A percentile compares a stretch with the other conserved stretches of the same genome.
Evolutionary conservation across 92 coral and sea anemone species (phyloP).

Genomic region (Actinernus sp.): DNA sequence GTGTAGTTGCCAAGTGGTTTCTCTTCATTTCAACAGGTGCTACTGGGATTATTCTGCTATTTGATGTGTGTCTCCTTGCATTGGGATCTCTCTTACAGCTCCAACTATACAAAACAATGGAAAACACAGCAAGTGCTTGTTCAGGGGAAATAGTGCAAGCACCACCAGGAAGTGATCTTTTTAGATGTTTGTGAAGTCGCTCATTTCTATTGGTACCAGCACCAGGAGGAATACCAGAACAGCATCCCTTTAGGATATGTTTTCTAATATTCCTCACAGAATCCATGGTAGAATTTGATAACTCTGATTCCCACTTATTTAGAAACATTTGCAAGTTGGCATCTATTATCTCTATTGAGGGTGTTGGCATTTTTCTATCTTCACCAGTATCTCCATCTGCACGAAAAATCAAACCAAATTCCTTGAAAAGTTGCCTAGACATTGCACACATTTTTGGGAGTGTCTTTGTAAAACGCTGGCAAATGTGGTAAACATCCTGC

Average conservation of each 20-base stretch:
- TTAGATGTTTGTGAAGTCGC: slow-evolving; percentile 56
- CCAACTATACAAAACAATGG: slow-evolving; percentile 52
- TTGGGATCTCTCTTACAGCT: slow-evolving; percentile 35
- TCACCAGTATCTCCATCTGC: slow-evolving; percentile 53
- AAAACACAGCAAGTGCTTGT: slow-evolving; percentile 60
- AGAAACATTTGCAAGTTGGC: slow-evolving; percentile 41
- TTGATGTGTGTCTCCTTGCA: slow-evolving; percentile 27
- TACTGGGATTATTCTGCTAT: slow-evolving; percentile 41
- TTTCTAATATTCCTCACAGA: slow-evolving; percentile 7
- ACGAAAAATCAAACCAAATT: slow-evolving; percentile 61
- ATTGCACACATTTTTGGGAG: slow-evolving; percentile 39
- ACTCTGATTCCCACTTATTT: neutral
- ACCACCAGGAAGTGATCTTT: slow-evolving; percentile 55
- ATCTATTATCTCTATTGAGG: slow-evolving; percentile 8
- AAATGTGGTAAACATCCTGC: slow-evolving; percentile 58
- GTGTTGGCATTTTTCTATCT: slow-evolving; percentile 32
- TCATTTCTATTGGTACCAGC: slow-evolving; percentile 60
- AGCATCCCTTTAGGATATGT: slow-evolving; percentile 42
- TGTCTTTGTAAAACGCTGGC: slow-evolving; percentile 53
- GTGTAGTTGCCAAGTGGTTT: neutral
- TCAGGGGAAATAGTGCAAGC: slow-evolving; percentile 57
- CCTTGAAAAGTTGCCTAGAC: slow-evolving; percentile 23
- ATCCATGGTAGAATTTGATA: slow-evolving; percentile 7
- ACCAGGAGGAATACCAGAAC: slow-evolving; percentile 63
- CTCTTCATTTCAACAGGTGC: slow-evolving; percentile 33